These are phyloP conservation scores for Monochamus alternatus DNA, from an alignment of 2,888 invertebrate species.

Conservation along the genomic window DNA sequence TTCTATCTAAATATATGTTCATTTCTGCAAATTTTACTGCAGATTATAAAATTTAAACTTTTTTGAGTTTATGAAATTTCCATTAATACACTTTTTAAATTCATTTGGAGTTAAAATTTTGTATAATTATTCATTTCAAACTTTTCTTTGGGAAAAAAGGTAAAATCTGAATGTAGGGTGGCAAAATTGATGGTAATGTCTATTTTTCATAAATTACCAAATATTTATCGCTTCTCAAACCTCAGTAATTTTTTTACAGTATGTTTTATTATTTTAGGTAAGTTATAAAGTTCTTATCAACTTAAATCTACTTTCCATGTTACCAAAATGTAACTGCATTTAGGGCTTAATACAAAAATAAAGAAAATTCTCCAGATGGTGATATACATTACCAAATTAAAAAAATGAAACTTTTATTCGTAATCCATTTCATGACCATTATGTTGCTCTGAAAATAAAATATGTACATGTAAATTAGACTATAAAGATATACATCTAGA, in stretches of 20 bases:
- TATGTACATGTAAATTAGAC: constrained; percentile 6
- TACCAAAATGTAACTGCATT: constrained; percentile 37
- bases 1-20: no score
- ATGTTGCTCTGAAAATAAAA: constrained; percentile 51
- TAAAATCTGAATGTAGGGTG: not conserved
- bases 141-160: no score
- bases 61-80: no score
- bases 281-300: constrained; percentile 55
- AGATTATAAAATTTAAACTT: no score
- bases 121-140: no score
- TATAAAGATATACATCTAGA: no score
- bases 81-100: no score
- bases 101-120: no score
- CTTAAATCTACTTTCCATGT: constrained; percentile 35
- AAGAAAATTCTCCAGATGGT: constrained; percentile 31
- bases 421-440: constrained; percentile 58
- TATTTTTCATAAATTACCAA: no score
- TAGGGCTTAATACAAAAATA: constrained; percentile 23
- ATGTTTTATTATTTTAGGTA: constrained; percentile 22
- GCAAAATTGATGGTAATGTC: not conserved
- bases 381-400: constrained; percentile 48
- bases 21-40: no score
- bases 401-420: constrained; percentile 44
- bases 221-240: constrained; percentile 45
- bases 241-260: constrained; percentile 25